A percentile compares a stretch with the other conserved stretches of the same genome.
phyloP scores from a whole-genome alignment of 2,797 vertebrate genomes.

The Anguilla marmorata region DNA sequence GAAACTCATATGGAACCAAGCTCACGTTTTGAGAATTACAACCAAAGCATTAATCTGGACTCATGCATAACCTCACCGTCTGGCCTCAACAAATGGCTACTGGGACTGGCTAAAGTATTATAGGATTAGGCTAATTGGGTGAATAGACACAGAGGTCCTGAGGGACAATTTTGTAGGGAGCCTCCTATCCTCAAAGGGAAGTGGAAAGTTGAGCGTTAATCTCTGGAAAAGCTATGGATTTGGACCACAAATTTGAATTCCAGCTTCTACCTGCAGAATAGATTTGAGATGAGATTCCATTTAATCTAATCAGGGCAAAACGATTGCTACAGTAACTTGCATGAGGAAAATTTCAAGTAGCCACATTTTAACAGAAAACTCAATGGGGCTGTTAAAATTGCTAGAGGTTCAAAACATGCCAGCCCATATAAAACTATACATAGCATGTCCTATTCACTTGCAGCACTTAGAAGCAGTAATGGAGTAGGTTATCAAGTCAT shows the following conservation, averaged over 20 bases:
- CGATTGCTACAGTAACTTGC: not conserved
- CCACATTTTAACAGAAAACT: not conserved
- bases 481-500: not conserved
- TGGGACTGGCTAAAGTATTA: not conserved
- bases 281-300: not conserved
- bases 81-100: not conserved
- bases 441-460: not conserved
- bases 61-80: not conserved
- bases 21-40: constrained; percentile 15
- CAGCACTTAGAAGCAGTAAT: not conserved
- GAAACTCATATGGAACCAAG: not conserved
- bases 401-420: not conserved
- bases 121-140: constrained; percentile 19
- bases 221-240: constrained; percentile 2
- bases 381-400: not conserved
- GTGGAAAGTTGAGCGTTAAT: not conserved
- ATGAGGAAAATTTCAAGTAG: not conserved
- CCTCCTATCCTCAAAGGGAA: not conserved
- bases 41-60: not conserved
- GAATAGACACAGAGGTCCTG: not conserved
- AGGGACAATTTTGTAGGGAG: not conserved
- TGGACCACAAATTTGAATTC: not conserved
- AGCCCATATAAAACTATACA: not conserved
- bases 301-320: constrained; percentile 15
- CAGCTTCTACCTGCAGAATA: not conserved